Evolutionary conservation across 2,888 invertebrate species (phyloP).

Genomic region (Slavum lentiscoides): DNA sequence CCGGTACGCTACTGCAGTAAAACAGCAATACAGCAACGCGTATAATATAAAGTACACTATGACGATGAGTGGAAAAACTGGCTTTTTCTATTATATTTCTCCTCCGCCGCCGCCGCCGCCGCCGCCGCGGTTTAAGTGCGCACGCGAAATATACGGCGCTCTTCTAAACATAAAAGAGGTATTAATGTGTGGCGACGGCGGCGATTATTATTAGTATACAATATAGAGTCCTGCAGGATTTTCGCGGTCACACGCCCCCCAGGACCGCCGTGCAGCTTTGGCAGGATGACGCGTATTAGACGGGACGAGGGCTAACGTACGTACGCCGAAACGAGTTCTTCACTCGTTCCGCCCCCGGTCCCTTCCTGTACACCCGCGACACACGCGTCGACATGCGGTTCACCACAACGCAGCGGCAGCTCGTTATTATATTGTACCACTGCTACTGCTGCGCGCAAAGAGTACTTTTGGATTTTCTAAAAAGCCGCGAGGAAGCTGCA

Average conservation of each 20-base stretch:
- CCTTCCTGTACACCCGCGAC: background rate
- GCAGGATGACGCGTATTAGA: background rate
- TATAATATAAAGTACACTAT: too few relatives aligned
- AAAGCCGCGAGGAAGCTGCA: constrained; percentile 10
- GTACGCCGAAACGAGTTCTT: constrained; percentile 4
- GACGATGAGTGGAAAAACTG: background rate
- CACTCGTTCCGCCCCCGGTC: background rate
- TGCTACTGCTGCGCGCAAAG: background rate
- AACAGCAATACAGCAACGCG: too few relatives aligned
- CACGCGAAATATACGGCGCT: background rate
- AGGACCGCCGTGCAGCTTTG: constrained; percentile 2
- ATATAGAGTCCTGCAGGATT: background rate
- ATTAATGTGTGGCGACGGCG: background rate
- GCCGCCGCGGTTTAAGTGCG: background rate
- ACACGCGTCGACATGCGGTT: background rate
- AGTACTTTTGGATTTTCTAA: constrained; percentile 17
- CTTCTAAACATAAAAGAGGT: background rate
- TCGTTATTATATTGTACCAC: background rate
- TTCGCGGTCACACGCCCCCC: constrained; percentile 19
- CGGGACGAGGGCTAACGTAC: background rate
- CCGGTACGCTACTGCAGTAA: too few relatives aligned
- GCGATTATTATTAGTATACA: constrained; percentile 6
- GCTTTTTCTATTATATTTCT: background rate
- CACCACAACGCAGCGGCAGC: background rate
- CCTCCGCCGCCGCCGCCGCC: background rate